A percentile compares a stretch with the other conserved stretches of the same genome.
These are phyloP conservation scores for Cherax quadricarinatus DNA, from an alignment of 1,140 invertebrate genomes.

Conservation along the genomic window DNA sequence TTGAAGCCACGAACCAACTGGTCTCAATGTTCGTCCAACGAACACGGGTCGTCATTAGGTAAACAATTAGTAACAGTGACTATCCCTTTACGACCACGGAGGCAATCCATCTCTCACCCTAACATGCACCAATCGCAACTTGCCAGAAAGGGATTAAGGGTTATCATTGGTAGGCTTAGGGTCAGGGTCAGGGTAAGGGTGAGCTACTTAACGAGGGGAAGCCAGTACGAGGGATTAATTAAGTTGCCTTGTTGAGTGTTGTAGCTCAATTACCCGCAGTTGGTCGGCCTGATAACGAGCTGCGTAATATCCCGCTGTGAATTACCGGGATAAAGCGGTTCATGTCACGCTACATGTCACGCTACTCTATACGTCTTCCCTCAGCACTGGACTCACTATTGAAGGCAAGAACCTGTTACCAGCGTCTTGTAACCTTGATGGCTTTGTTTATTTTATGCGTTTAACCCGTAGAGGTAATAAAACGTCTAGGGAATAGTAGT, in stretches of 20 bases:
- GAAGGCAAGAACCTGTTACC: too few species aligned
- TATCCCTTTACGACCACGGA: background rate
- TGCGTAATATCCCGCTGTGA: constrained; percentile 26
- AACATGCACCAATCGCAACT: background rate
- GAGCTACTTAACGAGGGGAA: background rate
- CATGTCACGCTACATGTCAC: background rate
- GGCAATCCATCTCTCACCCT: background rate
- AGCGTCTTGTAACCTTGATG: too few species aligned
- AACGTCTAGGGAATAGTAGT: too few species aligned
- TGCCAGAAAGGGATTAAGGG: background rate
- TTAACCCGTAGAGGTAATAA: too few species aligned
- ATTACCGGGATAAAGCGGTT: constrained; percentile 15
- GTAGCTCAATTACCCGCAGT: constrained; percentile 40
- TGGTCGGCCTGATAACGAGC: constrained; percentile 39
- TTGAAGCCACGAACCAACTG: background rate
- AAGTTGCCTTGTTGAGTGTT: constrained; percentile 21
- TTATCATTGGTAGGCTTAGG: constrained; percentile 8
- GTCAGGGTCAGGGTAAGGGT: background rate
- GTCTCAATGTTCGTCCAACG: background rate
- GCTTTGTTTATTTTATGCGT: too few species aligned
- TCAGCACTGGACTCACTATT: too few species aligned
- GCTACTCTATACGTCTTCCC: background rate
- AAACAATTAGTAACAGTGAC: constrained; percentile 28
- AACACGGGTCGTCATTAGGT: constrained; percentile 20
- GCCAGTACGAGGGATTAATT: constrained; percentile 21